Evolutionary conservation across 2,797 vertebrate genomes (phyloP), one percentile per base, ranked within the genome.

Genomic region (Pseudotriccus pelzelni): DNA sequence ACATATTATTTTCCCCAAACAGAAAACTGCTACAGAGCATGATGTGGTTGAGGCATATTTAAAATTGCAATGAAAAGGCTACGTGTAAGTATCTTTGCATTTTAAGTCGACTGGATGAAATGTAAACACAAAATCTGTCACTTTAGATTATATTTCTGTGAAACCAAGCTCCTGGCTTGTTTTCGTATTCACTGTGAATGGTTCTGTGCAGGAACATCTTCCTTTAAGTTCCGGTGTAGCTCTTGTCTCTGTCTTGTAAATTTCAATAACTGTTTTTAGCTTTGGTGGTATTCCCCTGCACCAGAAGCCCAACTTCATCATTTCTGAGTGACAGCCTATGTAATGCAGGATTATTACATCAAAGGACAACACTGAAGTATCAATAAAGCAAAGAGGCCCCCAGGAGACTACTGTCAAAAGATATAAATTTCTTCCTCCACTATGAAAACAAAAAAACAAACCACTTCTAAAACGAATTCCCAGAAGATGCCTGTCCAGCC

Each of bases 281-380:
- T 75, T 53, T 58, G 27, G 69, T 91, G 74, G 55, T 41, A 70
- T 77, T 93, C 24, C 83, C 27, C 47, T 67, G 56, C 32, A 87
- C 32, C 59, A 87, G 55, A 90, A 88, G 44, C 44, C 52, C 63
- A 86, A 25, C 27, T 94, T 79, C 59, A 67, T 73, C 3, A 92
- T 89, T 69, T 84, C 88, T 79, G 93, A 79, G 70, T 95, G 93
- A 95, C 93, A 94, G 83, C 53, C 67, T 82, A 67, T 39, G 59
- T 41, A 79, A 89, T 77, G 52, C 81, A 77, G 67, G 36, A 82
- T 95, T 94, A 94, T 95, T 95, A 90, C 73, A 93, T 91, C 80
- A 90, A 90, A 91, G 83, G 47, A 90, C 55, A 73, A 78, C 50
- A 22, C 16, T 88, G 62, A 90, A 74, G 59, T 93, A 93, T 91